Percentiles rank a stretch among this genome's conserved stretches.
These are phyloP conservation scores for Ormyrus pomaceus DNA, from an alignment of 2,888 invertebrate species.

Conservation along the genomic window DNA sequence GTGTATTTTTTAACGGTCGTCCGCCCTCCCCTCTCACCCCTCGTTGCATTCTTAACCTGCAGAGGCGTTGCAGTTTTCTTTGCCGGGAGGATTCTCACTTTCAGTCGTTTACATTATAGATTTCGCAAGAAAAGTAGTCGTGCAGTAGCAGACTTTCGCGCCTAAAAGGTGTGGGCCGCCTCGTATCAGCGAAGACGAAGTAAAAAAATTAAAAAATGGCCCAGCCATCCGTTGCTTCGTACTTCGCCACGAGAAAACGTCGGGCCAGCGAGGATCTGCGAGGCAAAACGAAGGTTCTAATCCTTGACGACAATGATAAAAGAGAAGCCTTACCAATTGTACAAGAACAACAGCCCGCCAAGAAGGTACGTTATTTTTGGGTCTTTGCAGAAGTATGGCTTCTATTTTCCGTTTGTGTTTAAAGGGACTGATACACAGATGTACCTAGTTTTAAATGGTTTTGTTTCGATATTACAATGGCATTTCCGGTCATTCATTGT, in stretches of 20 bases:
- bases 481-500: no score
- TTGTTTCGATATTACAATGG: no score
- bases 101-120: neutral
- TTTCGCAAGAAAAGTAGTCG: no score
- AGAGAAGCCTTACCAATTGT: constrained; percentile 49
- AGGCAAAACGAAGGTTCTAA: constrained; percentile 73
- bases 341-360: constrained; percentile 52
- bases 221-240: constrained; percentile 86
- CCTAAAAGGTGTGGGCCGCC: neutral
- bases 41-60: constrained; percentile 1
- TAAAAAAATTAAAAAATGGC: constrained; percentile 78
- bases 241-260: constrained; percentile 87
- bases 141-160: neutral
- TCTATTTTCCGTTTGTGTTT: constrained; percentile 19
- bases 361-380: constrained; percentile 6
- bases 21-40: neutral
- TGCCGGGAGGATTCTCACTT: no score
- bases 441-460: no score
- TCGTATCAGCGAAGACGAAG: neutral
- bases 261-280: constrained; percentile 82
- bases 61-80: neutral
- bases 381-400: neutral
- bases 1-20: constrained; percentile 9
- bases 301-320: constrained; percentile 78
- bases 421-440: constrained; percentile 16